These are phyloP conservation scores for Bucorvus abyssinicus DNA, from an alignment of 2,797 vertebrate genomes.

Conservation along the genomic window DNA sequence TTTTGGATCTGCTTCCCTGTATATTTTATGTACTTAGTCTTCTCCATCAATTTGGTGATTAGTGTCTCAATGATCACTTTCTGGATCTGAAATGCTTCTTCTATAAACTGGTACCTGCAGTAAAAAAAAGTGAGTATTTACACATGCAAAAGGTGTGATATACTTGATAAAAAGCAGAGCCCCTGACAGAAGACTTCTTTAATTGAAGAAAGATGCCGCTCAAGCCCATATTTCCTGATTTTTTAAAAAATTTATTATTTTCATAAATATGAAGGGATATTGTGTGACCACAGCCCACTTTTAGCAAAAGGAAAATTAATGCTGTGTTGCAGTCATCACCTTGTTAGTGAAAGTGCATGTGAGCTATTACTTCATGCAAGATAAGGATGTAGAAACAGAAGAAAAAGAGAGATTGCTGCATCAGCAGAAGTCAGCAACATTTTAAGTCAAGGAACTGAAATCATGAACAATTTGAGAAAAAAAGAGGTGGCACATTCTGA, in stretches of 20 bases:
- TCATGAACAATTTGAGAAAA: background rate
- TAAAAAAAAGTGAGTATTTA: conserved; percentile 12
- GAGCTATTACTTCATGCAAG: background rate
- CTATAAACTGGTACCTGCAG: conserved; percentile 92
- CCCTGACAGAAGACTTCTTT: background rate
- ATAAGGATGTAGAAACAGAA: background rate
- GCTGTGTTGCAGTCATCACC: background rate
- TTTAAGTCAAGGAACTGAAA: conserved; percentile 24
- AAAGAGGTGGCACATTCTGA: background rate
- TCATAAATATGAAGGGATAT: background rate
- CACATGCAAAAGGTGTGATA: background rate
- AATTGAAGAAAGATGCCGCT: background rate
- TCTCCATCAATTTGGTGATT: conserved; percentile 94
- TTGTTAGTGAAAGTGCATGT: background rate
- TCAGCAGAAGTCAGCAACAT: background rate
- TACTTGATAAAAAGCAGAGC: background rate
- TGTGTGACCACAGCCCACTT: background rate
- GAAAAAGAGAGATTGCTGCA: background rate
- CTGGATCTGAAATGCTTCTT: conserved; percentile 98
- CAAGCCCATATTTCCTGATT: background rate
- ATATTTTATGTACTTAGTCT: conserved; percentile 93
- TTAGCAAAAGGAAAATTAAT: background rate
- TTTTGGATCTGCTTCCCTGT: conserved; percentile 90
- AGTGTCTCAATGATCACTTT: conserved; percentile 93
- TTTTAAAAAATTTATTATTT: background rate